Conservation (phyloP, 2,113 vertebrate species). For the Arothron firmamentum region DNA sequence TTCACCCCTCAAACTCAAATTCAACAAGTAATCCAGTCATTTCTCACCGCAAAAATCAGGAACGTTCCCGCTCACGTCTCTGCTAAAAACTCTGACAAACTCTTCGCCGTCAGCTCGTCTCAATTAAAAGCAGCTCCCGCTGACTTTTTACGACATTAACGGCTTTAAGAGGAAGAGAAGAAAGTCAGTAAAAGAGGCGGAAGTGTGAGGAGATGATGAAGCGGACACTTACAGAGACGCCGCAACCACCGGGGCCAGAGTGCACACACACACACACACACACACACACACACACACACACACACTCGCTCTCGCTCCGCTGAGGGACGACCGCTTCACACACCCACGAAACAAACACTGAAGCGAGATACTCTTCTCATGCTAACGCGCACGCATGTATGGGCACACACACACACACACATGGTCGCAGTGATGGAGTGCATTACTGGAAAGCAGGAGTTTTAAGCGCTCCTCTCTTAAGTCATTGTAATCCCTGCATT, state of each 20-base stretch:
- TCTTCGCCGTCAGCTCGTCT: not conserved
- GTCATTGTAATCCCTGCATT: slow-evolving; percentile 80
- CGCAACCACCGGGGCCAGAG: slow-evolving; percentile 51
- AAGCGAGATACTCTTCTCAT: slow-evolving; percentile 32
- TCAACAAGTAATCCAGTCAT: not conserved
- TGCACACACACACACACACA: slow-evolving; percentile 47
- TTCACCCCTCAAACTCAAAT: not conserved
- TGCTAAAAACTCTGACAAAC: slow-evolving; percentile 25
- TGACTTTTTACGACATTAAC: slow-evolving; percentile 9
- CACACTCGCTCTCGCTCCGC: slow-evolving; percentile 10
- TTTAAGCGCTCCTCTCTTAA: slow-evolving; percentile 76
- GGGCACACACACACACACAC: slow-evolving; percentile 25
- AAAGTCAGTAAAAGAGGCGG: slow-evolving; percentile 5
- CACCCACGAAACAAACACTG: slow-evolving; percentile 20
- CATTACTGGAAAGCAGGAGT: slow-evolving; percentile 78
- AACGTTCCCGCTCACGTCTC: slow-evolving; percentile 1
- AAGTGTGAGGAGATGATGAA: slow-evolving; percentile 18
- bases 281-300: slow-evolving; percentile 8
- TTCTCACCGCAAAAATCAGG: slow-evolving; percentile 4
- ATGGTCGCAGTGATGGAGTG: slow-evolving; percentile 66
- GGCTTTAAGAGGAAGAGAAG: slow-evolving; percentile 18
- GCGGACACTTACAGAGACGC: slow-evolving; percentile 60
- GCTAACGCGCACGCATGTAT: slow-evolving; percentile 10
- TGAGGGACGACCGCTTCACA: slow-evolving; percentile 20
- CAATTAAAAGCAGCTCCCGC: slow-evolving; percentile 12